Evolutionary conservation across 2,888 invertebrate species (phyloP).

Genomic region (Crematogaster levior): DNA sequence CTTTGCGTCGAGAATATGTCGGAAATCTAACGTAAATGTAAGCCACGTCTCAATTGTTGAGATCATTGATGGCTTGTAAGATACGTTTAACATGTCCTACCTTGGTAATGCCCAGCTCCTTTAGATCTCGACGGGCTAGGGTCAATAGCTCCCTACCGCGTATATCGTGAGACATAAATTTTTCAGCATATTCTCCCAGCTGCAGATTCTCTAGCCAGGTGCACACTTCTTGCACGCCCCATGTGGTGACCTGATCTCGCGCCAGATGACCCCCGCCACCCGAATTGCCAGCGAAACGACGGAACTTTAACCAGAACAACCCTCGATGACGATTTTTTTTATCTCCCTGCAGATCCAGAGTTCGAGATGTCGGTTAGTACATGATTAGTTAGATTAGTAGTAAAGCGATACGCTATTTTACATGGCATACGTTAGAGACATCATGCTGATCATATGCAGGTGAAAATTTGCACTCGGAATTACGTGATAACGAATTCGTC

Average conservation of each 20-base stretch:
- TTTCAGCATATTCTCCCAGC: slow-evolving; percentile 95
- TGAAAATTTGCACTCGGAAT: slow-evolving; percentile 38
- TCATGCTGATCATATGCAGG: slow-evolving; percentile 50
- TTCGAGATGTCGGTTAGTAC: slow-evolving; percentile 49
- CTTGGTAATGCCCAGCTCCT: slow-evolving; percentile 97
- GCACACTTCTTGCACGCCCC: slow-evolving; percentile 96
- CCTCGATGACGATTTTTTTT: slow-evolving; percentile 86
- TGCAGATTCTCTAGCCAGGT: slow-evolving; percentile 96
- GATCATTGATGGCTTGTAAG: slow-evolving; percentile 95
- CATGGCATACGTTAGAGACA: slow-evolving; percentile 43
- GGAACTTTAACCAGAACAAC: slow-evolving; percentile 90
- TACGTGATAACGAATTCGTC: slow-evolving; percentile 27
- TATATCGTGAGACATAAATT: slow-evolving; percentile 96
- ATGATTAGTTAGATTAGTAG: slow-evolving; percentile 62
- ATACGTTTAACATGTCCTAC: slow-evolving; percentile 98
- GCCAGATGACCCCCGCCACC: slow-evolving; percentile 83
- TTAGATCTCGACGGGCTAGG: slow-evolving; percentile 93
- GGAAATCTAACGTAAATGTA: not conserved
- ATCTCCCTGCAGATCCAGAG: slow-evolving; percentile 77
- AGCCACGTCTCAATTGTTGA: slow-evolving; percentile 82
- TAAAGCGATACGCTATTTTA: slow-evolving; percentile 43
- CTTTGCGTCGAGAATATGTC: not conserved
- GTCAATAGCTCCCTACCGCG: slow-evolving; percentile 95
- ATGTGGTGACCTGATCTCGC: slow-evolving; percentile 86
- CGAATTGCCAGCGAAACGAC: slow-evolving; percentile 85